Evolutionary conservation across 1,140 invertebrate genomes (phyloP).

Genomic region (Calephelis virginiensis): DNA sequence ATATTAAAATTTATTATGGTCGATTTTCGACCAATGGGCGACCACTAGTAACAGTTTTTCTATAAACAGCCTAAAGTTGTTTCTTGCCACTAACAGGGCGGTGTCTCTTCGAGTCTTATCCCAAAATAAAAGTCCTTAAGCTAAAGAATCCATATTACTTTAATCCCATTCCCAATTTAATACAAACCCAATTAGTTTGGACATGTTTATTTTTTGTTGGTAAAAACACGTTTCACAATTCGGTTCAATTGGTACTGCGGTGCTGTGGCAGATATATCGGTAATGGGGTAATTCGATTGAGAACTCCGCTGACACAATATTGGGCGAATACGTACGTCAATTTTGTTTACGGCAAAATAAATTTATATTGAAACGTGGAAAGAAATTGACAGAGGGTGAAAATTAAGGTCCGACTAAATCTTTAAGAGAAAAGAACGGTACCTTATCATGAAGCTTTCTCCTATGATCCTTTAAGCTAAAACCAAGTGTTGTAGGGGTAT

Average conservation of each 20-base stretch:
- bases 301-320: conserved; percentile 5
- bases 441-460: too few relatives aligned
- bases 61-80: too few relatives aligned
- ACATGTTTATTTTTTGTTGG: conserved; percentile 14
- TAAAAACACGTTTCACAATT: conserved; percentile 9
- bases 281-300: conserved; percentile 16
- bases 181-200: conserved; percentile 11
- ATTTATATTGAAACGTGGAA: conserved; percentile 2
- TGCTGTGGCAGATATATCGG: conserved; percentile 9
- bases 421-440: too few relatives aligned
- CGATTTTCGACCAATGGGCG: too few relatives aligned
- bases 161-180: background rate
- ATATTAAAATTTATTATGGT: too few relatives aligned
- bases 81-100: too few relatives aligned
- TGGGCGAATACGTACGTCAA: conserved; percentile 11
- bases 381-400: background rate
- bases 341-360: conserved; percentile 9
- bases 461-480: too few relatives aligned
- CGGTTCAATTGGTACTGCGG: conserved; percentile 3
- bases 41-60: too few relatives aligned
- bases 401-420: too few relatives aligned
- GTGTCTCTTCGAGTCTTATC: too few relatives aligned
- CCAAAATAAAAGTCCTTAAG: background rate
- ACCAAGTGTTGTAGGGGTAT: too few relatives aligned
- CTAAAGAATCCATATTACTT: background rate